Evolutionary conservation across 2,888 invertebrate genomes (phyloP).

Genomic region (Scotopteryx bipunctaria): DNA sequence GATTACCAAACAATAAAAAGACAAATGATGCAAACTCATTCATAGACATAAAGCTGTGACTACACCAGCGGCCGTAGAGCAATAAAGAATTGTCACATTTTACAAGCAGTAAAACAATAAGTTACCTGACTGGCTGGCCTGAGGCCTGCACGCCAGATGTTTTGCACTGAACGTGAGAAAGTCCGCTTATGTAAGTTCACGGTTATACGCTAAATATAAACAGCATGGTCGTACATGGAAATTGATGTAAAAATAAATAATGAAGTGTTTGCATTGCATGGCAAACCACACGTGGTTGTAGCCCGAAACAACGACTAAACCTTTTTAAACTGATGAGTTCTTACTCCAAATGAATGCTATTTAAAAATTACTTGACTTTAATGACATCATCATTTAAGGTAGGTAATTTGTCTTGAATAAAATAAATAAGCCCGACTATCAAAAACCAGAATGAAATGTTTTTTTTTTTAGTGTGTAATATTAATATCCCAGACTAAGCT

Average conservation of each 20-base stretch:
- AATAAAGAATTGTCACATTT: conserved; percentile 35
- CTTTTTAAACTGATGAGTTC: not conserved
- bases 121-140: conserved; percentile 49
- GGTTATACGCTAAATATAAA: conserved; percentile 17
- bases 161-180: conserved; percentile 37
- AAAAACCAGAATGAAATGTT: too few relatives aligned
- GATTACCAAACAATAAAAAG: not conserved
- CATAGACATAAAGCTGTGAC: conserved; percentile 17
- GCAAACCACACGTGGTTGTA: conserved; percentile 10
- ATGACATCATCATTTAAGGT: too few relatives aligned
- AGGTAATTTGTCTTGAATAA: too few relatives aligned
- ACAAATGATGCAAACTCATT: conserved; percentile 5
- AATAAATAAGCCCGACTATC: too few relatives aligned
- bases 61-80: conserved; percentile 4
- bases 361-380: too few relatives aligned
- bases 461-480: too few relatives aligned
- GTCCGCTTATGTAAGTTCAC: conserved; percentile 15
- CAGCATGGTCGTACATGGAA: conserved; percentile 18
- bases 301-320: not conserved
- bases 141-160: conserved; percentile 53
- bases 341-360: too few relatives aligned
- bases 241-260: conserved; percentile 16
- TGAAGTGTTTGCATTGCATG: conserved; percentile 8
- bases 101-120: conserved; percentile 44
- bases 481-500: too few relatives aligned